Evolutionary conservation across 2,888 invertebrate genomes (phyloP).

Genomic region (Copidosoma aretas): DNA sequence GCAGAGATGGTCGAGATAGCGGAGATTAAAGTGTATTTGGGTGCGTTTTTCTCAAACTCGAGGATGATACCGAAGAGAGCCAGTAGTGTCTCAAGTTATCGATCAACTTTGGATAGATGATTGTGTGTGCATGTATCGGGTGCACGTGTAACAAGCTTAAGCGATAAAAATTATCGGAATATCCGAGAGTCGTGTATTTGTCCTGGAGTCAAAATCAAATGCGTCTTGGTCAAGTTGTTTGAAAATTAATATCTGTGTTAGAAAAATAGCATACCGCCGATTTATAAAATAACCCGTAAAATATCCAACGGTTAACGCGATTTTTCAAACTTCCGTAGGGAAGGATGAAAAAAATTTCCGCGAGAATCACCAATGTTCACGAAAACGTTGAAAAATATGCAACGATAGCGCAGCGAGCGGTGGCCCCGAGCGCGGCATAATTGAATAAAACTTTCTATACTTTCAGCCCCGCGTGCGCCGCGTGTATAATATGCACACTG

Average conservation of each 20-base stretch:
- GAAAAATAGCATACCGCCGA: too few relatives aligned
- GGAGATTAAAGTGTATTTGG: background rate
- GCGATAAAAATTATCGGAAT: conserved; percentile 1
- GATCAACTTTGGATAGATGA: background rate
- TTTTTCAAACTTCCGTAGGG: too few relatives aligned
- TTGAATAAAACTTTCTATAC: conserved; percentile 14
- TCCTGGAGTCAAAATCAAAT: background rate
- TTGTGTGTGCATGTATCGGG: too few relatives aligned
- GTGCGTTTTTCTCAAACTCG: background rate
- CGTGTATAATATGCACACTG: too few relatives aligned
- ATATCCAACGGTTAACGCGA: too few relatives aligned
- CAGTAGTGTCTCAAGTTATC: background rate
- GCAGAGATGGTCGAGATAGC: background rate
- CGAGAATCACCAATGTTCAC: too few relatives aligned
- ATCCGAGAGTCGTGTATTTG: background rate
- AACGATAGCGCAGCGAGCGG: background rate
- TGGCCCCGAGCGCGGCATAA: conserved; percentile 3
- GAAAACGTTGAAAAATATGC: background rate
- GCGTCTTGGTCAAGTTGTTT: too few relatives aligned
- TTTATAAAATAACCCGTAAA: too few relatives aligned
- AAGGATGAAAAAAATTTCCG: too few relatives aligned
- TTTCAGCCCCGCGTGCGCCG: background rate
- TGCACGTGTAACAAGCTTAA: background rate
- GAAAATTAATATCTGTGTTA: too few relatives aligned
- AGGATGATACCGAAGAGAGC: background rate